Evolutionary conservation across 2,888 invertebrate genomes (phyloP), one percentile per base, ranked within the genome.

Genomic region (Pheosia tremula): DNA sequence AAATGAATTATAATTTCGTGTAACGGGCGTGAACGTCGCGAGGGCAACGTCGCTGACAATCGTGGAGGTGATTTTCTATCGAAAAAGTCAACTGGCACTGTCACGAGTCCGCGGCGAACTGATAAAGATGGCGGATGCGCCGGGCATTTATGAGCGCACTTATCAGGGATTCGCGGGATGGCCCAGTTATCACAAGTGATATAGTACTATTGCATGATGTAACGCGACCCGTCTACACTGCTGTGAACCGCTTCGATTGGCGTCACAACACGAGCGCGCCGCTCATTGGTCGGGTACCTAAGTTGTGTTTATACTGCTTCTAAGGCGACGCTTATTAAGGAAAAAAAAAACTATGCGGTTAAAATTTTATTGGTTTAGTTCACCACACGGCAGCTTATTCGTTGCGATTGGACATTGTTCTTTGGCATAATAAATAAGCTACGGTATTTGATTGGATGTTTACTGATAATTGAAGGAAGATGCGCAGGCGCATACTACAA

Each of bases 91-190:
- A 79, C 76, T 78, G 82, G 78, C 80, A 77, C 77, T 57, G 71
- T 58, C 41, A 69, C 74, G 77, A 77, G 79, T 62, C 74, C 75
- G 83, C 77, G 82, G 79, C 68, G 72, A 79, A 92, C 90, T 92
- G 88, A 79, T 80, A 78, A 78, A 73, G 64, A 75, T 65, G 67
- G 71, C 75, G 64, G 68, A 54, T 63, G 70, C 54, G 47, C 60
- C 68, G 56, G 41, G 75, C 86, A 89, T 91, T 83, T 92, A 92
- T 85, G 86, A 72, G 45, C 47, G 49, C 66, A 24, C 75, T 88
- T 92, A 92, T 92, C 91, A 87, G 75, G 67, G 69, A 81, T 78
- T 79, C 70, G 78, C 75, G 77, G 78, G 80, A 81, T 82, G 83
- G 74, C 77, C 77, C 76, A 78, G 69, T 84, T 89, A 84, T 87